These are phyloP conservation scores for Drosophila repleta DNA, from an alignment of 1,140 invertebrate genomes.

Conservation along the genomic window DNA sequence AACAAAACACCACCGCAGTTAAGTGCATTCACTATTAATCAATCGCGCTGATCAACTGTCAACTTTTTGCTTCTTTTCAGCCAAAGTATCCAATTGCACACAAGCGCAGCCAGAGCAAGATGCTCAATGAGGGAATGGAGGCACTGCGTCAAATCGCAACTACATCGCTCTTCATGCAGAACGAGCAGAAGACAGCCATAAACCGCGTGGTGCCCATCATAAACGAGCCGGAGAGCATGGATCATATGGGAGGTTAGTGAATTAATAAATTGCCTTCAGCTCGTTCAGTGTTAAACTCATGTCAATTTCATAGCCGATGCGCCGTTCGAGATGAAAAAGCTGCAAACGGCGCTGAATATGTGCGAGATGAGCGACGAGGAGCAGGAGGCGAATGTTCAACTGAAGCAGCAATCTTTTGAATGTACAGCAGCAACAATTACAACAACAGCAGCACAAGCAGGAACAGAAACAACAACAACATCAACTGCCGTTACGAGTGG, in stretches of 20 bases:
- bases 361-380: constrained; percentile 79
- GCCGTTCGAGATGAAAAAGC: constrained; percentile 78
- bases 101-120: constrained; percentile 81
- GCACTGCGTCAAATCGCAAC: constrained; percentile 83
- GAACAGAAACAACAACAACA: constrained; percentile 52
- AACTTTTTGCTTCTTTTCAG: too few species aligned
- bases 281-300: not conserved
- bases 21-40: too few species aligned
- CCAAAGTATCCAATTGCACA: constrained; percentile 78
- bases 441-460: constrained; percentile 5
- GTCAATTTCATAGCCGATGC: constrained; percentile 44
- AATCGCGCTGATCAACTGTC: too few species aligned
- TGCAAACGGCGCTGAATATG: constrained; percentile 73
- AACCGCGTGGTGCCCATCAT: constrained; percentile 83
- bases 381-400: constrained; percentile 16
- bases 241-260: constrained; percentile 46
- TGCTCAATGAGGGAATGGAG: constrained; percentile 84
- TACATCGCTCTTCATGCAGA: constrained; percentile 83
- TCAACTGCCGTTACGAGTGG: constrained; percentile 79
- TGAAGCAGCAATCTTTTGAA: constrained; percentile 47
- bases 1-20: too few species aligned
- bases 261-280: not conserved
- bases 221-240: constrained; percentile 72
- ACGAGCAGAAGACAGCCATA: constrained; percentile 74
- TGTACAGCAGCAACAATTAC: constrained; percentile 41